phyloP scores from a whole-genome alignment of 2,888 invertebrate species.

The Drosophila ustulata region DNA sequence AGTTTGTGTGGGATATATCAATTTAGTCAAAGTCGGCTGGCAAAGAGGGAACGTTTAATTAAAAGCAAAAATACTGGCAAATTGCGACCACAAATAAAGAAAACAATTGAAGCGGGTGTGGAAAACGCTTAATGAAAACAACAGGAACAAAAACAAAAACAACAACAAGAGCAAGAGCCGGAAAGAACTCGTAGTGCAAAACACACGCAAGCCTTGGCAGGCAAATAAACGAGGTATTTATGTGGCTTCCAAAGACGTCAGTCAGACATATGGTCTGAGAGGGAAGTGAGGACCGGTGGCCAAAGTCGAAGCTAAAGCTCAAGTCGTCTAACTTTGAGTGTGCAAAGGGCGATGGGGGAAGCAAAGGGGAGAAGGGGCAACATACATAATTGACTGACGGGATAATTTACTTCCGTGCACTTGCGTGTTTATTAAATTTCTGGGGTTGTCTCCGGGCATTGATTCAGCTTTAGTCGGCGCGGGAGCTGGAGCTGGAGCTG shows the following conservation, averaged over 20 bases:
- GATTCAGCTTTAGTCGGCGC: constrained; percentile 47
- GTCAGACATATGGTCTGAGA: constrained; percentile 12
- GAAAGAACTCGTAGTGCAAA: constrained; percentile 31
- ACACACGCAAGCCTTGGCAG: constrained; percentile 50
- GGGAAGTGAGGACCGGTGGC: not conserved
- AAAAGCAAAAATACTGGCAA: constrained; percentile 64
- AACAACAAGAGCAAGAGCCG: constrained; percentile 32
- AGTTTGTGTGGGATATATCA: constrained; percentile 35
- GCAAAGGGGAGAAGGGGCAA: constrained; percentile 28
- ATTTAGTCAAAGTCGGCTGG: constrained; percentile 33
- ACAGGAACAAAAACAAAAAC: constrained; percentile 14
- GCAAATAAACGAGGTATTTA: constrained; percentile 78
- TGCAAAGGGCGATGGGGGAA: not conserved
- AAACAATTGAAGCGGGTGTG: constrained; percentile 72
- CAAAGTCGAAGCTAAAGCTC: constrained; percentile 13
- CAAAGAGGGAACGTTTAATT: constrained; percentile 66
- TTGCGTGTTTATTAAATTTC: constrained; percentile 82
- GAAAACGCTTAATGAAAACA: constrained; percentile 59
- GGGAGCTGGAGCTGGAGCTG: not conserved
- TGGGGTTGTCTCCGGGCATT: constrained; percentile 73
- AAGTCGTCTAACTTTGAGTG: constrained; percentile 13
- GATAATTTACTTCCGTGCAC: constrained; percentile 78
- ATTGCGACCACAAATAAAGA: constrained; percentile 77
- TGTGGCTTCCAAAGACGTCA: constrained; percentile 63
- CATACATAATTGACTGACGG: constrained; percentile 76